Evolutionary conservation across 2,888 invertebrate species (phyloP), one percentile per base, ranked within the genome.

Genomic region (Andricus quercusramuli): DNA sequence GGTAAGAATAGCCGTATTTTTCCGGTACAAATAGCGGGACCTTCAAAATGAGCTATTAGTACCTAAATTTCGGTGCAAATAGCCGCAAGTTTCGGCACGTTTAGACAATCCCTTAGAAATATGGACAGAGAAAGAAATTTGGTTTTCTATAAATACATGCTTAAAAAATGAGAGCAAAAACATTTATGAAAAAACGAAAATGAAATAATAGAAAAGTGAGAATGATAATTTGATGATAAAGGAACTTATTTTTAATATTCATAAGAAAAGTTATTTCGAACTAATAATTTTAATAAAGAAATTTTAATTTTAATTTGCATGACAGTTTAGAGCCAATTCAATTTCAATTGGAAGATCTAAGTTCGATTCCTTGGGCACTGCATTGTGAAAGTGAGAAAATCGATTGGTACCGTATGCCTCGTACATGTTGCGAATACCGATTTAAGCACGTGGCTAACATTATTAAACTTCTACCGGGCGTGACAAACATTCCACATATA

Each of bases 321-420:
- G n/a, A 59, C 22, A 59, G 17, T 6, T 25, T 64, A 15, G 64
- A 15, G 64, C 29, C 29, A 29, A 29, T 51, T 59, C 20, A 74
- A 74, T 29, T 29, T 32, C 51, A 20, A 51, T 51, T 56, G 32
- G 29, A 74, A 56, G 56, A 74, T 74, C 51, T 51, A 51, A 47
- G n/a, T 32, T 74, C 56, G 51, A 74, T 74, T 56, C 32, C 56
- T 59, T n/a, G n/a, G 15, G 37, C 15, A 32, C 32, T 74, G 74
- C 74, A 56, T 74, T 74, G 74, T 74, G 74, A 74, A 56, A 86
- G 86, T 83, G 83, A 83, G 79, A 84, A 85, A 84, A 83, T 79
- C 64, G 76, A 82, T 83, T 70, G 79, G 78, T 68, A 78, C 80
- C 79, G 83, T 84, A 80, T 81, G 81, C 37, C 80, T 79, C 77